Percentiles rank a stretch among this genome's conserved stretches.
Evolutionary conservation across 2,113 vertebrate species (phyloP).

Genomic region (Rhineura floridana): DNA sequence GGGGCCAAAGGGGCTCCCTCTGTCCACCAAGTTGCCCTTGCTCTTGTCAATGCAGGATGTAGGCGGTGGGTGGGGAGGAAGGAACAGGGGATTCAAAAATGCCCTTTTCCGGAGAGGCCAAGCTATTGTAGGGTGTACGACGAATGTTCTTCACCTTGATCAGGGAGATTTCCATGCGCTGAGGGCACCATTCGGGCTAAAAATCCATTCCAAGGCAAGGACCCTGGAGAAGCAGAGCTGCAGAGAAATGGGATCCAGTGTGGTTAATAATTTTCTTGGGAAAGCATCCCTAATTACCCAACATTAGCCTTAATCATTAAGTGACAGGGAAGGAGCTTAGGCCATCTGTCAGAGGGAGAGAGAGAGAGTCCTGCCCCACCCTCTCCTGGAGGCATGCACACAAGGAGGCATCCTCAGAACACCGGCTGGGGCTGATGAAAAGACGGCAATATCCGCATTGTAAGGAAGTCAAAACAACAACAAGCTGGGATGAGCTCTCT

Average conservation of each 20-base stretch:
- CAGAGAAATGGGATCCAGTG: constrained; percentile 59
- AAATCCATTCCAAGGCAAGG: constrained; percentile 12
- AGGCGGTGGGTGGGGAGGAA: too few species aligned
- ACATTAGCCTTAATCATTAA: constrained; percentile 74
- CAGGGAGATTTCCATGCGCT: background rate
- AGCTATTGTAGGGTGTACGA: background rate
- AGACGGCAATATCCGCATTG: too few species aligned
- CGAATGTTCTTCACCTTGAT: background rate
- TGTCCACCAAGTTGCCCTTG: background rate
- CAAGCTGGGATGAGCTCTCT: too few species aligned
- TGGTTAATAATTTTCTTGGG: constrained; percentile 72
- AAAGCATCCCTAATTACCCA: constrained; percentile 64
- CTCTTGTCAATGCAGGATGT: too few species aligned
- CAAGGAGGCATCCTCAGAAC: too few species aligned
- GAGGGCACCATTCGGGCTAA: background rate
- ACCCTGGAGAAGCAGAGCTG: constrained; percentile 30
- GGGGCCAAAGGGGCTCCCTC: background rate
- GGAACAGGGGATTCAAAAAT: too few species aligned
- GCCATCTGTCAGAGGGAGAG: background rate
- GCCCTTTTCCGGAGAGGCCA: background rate
- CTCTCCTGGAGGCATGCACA: background rate
- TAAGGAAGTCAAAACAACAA: too few species aligned
- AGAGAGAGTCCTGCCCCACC: background rate
- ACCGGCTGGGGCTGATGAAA: too few species aligned
- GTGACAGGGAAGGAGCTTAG: constrained; percentile 40